Base-by-base conservation (phyloP, 2,113 vertebrate species). In the Pitta sordida region DNA sequence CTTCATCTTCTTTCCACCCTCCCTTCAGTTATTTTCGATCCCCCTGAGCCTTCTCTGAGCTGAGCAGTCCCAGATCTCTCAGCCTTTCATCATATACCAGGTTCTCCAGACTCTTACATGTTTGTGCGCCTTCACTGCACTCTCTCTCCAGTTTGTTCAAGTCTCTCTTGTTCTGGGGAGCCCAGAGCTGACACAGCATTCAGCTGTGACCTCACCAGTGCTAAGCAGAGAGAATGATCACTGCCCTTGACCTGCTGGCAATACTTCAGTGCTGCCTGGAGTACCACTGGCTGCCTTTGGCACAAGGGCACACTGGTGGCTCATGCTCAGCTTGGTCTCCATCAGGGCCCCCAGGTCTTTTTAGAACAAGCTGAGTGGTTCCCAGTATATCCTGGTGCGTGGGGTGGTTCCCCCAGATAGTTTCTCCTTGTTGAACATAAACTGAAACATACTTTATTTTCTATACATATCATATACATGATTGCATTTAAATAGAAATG, bases 1-100 rank as follows among this genome's bases (percentile, higher is more conserved):
- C 37, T 39, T 0, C 19, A 0, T 20, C n/a, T 14, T 43, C 36
- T 34, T 46, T 39, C 48, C 32, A 52, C 6, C 11, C 5, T 17
- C 20, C 32, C 34, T 53, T 49, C 30, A 77, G n/a, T 14, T 29
- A 59, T 63, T 68, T 58, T 19, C 22, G 29, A n/a, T 11, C 3
- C 4, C 12, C 18, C 29, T 20, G n/a, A 29, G 23, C 46, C 19
- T 69, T 29, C 26, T 34, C 43, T 39, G 30, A 46, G 46, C 26
- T 51, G 16, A 69, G 26, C 7, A 32, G 18, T 7, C 30, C 32
- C 34, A 65, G 26, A 26, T 16, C 6, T 44, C 44, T 7, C 71
- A 65, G 58, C 62, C 46, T 34, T 70, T 58, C 15, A 32, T 81
- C 27, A 22, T 13, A 29, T 8, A 11, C 10, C 71, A 70, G 14